Percentiles rank a stretch among this genome's conserved stretches.
Evolutionary conservation across 2,888 invertebrate species (phyloP).

Genomic region (Platynereis dumerilii): DNA sequence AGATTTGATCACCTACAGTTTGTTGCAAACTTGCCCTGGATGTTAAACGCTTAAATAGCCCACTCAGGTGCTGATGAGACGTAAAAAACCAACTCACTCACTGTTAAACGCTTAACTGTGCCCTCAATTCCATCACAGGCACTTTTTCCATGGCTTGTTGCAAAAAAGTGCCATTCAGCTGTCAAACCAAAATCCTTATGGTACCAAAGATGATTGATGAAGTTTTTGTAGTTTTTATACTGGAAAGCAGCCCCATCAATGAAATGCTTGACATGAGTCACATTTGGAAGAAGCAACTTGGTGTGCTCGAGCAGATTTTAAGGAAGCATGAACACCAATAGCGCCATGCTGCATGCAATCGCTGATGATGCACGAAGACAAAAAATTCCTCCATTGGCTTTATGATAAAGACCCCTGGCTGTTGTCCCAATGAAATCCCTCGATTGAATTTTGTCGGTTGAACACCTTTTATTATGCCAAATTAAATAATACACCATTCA

Average conservation of each 20-base stretch:
- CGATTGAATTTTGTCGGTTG: not conserved
- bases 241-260: conserved; percentile 2
- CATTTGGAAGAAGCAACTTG: not conserved
- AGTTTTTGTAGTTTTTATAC: not conserved
- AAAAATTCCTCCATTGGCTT: not conserved
- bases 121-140: conserved; percentile 3
- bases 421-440: not conserved
- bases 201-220: not conserved
- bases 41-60: too few species aligned
- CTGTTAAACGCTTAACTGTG: not conserved
- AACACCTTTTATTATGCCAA: not conserved
- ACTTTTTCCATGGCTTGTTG: conserved; percentile 4
- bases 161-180: not conserved
- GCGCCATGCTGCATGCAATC: conserved; percentile 9
- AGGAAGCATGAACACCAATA: not conserved
- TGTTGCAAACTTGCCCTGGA: not conserved
- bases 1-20: not conserved
- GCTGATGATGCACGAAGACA: not conserved
- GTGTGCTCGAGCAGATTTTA: not conserved
- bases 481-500: too few species aligned
- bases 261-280: not conserved
- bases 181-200: not conserved
- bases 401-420: not conserved
- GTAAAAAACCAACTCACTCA: too few species aligned
- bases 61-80: too few species aligned